phyloP scores from a whole-genome alignment of 2,113 vertebrate species.

The Chaetodon trifascialis region DNA sequence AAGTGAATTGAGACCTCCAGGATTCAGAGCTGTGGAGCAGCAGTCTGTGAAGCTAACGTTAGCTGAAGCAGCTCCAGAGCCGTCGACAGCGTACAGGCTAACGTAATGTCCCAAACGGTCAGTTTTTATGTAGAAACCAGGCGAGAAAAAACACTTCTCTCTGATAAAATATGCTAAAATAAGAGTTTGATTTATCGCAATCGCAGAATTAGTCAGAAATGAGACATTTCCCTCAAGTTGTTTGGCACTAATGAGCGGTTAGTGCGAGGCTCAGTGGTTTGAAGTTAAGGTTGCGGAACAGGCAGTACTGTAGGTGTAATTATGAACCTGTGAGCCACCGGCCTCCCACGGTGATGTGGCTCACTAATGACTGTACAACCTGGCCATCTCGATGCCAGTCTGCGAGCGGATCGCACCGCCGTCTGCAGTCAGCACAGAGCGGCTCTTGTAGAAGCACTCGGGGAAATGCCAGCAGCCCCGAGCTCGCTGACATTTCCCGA shows the following conservation, averaged over 20 bases:
- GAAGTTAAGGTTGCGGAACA: background rate
- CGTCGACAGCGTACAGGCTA: too few species aligned
- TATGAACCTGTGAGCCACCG: background rate
- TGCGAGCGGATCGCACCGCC: constrained; percentile 14
- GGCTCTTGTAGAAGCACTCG: constrained; percentile 25
- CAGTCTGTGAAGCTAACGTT: too few species aligned
- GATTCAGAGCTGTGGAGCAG: too few species aligned
- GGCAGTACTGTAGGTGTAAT: constrained; percentile 10
- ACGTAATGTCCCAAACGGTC: too few species aligned
- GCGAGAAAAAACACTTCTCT: too few species aligned
- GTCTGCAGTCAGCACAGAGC: constrained; percentile 27
- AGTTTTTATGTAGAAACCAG: too few species aligned
- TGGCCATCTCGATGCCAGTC: background rate
- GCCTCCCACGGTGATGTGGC: constrained; percentile 30
- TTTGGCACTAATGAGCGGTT: background rate
- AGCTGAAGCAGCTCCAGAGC: too few species aligned
- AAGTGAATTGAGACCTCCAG: too few species aligned
- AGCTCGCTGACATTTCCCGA: constrained; percentile 59
- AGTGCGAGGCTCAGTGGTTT: background rate
- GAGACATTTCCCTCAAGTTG: background rate
- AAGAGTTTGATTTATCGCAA: background rate
- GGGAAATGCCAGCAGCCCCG: constrained; percentile 43
- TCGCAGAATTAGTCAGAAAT: background rate
- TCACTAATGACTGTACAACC: constrained; percentile 1
- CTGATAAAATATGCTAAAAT: too few species aligned